Evolutionary conservation across 2,888 invertebrate species (phyloP), one percentile per base, ranked within the genome.

Genomic region (Belgica antarctica): DNA sequence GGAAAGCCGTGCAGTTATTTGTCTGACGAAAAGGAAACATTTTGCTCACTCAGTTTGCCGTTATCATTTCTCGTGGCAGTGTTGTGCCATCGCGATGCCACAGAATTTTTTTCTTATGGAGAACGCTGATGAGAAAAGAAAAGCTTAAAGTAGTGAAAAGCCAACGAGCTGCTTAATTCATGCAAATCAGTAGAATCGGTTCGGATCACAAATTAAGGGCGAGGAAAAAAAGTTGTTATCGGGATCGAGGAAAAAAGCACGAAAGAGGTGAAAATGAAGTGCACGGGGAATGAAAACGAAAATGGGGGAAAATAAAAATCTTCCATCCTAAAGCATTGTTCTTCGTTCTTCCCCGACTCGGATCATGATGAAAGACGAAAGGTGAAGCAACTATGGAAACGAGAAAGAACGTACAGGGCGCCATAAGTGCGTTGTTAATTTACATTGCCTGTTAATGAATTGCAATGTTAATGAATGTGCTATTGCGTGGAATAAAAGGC

Each of bases 11-110:
- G 34, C 34, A 8, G 34, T 12, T 31, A 12, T n/a, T n/a, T n/a
- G n/a, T n/a, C n/a, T 31, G 34, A 46, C 3, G 46, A 12, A 12
- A 46, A 46, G 17, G 12, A 46, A 46, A 4, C 5, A 7, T n/a
- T 46, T 12, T 46, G 12, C 46, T n/a, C 46, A 46, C 63, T 63
- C 63, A 63, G 63, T 63, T 63, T 63, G 63, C 46, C 63, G 63
- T 63, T 63, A 63, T 63, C 63, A 63, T 63, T 41, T n/a, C n/a
- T 63, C 17, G 1, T 31, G n/a, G 63, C 63, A 31, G 27, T 36
- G 41, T 63, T 41, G 41, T 31, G 63, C 63, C 41, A 46, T 41
- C 63, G 41, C 36, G 41, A 63, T 41, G 63, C 19, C 63, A 31
- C 12, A 63, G 46, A 36, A 12, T 7, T 46, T 46, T 46, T 46